phyloP scores from a whole-genome alignment of 1,140 invertebrate species.

The Lordiphosa clarofinis region DNA sequence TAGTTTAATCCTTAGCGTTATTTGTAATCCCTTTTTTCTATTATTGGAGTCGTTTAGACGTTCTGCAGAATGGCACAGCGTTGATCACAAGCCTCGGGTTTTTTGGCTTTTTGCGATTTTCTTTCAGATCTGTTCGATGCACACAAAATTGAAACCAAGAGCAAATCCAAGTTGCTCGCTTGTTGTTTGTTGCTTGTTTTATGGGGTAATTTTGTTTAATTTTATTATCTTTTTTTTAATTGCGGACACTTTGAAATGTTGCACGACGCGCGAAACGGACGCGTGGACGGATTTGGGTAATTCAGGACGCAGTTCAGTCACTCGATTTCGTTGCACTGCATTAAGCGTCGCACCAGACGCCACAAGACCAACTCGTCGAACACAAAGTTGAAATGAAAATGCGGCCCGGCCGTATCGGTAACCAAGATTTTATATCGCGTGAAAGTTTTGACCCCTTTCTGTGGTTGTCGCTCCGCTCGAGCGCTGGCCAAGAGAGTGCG shows the following conservation, averaged over 20 bases:
- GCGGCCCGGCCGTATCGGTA: constrained; percentile 67
- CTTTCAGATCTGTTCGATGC: constrained; percentile 45
- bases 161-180: constrained; percentile 40
- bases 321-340: constrained; percentile 19
- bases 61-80: constrained; percentile 49
- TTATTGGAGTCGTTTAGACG: constrained; percentile 2
- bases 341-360: constrained; percentile 24
- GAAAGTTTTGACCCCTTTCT: constrained; percentile 79
- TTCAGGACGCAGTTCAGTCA: constrained; percentile 34
- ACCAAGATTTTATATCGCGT: constrained; percentile 79
- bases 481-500: constrained; percentile 22
- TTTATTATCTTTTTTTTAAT: constrained; percentile 9
- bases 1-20: constrained; percentile 44
- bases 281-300: constrained; percentile 15
- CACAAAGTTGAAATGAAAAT: constrained; percentile 76
- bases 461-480: constrained; percentile 50
- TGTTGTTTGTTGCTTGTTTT: constrained; percentile 33
- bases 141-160: constrained; percentile 46
- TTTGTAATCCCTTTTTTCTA: constrained; percentile 41
- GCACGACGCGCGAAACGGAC: constrained; percentile 30
- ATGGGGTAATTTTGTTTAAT: background rate
- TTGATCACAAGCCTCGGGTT: constrained; percentile 26
- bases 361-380: constrained; percentile 62
- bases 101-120: background rate
- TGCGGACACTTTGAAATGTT: background rate